phyloP scores from a whole-genome alignment of 2,888 invertebrate genomes.

The Mycogona germanica region DNA sequence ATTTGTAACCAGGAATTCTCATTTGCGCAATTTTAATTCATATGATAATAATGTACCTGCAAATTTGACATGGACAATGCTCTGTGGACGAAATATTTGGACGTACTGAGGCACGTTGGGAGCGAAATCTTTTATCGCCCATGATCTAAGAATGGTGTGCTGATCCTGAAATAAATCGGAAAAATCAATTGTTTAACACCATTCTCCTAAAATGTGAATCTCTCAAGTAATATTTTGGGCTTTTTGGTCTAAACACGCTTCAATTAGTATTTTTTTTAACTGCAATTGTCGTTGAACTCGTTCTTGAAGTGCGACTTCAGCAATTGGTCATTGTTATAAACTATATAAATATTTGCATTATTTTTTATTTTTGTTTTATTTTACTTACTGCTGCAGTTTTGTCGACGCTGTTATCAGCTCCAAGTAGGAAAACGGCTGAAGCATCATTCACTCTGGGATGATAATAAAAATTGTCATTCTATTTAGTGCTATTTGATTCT shows the following conservation, averaged over 20 bases:
- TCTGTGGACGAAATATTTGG: conserved; percentile 95
- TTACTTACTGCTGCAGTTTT: conserved; percentile 76
- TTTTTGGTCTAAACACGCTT: too few relatives aligned
- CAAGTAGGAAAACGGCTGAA: conserved; percentile 91
- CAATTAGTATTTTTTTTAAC: not conserved
- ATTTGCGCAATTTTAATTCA: not conserved
- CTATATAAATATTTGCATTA: too few relatives aligned
- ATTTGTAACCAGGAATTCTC: not conserved
- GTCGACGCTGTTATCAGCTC: conserved; percentile 89
- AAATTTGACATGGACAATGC: conserved; percentile 96
- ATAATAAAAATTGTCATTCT: too few relatives aligned
- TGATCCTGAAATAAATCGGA: conserved; percentile 45
- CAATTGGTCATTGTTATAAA: too few relatives aligned
- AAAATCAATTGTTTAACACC: too few relatives aligned
- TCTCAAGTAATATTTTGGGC: too few relatives aligned
- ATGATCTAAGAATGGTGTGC: conserved; percentile 67
- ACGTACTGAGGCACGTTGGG: conserved; percentile 95
- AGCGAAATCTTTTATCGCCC: conserved; percentile 98
- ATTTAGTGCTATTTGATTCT: too few relatives aligned
- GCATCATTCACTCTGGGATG: conserved; percentile 77
- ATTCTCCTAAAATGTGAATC: too few relatives aligned
- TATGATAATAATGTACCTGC: conserved; percentile 43
- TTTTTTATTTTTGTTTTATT: too few relatives aligned
- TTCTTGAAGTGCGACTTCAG: too few relatives aligned
- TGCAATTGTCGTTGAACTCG: not conserved